These are phyloP conservation scores for Lepetodrilus schrolli DNA, from an alignment of 2,888 invertebrate genomes.

Conservation along the genomic window DNA sequence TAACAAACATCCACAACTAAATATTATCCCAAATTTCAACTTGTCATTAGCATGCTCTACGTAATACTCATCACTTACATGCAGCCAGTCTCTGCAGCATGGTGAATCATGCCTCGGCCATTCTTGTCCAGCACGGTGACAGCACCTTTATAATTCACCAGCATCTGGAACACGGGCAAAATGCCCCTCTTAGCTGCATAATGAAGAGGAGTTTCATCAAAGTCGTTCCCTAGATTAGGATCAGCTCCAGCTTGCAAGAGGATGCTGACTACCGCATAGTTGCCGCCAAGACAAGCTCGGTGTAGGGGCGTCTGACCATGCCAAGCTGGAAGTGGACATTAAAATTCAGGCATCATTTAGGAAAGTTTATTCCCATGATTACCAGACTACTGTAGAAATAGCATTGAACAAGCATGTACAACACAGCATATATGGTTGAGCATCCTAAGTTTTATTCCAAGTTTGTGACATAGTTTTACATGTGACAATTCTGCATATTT, in stretches of 20 bases:
- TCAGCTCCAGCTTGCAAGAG: slow-evolving; percentile 66
- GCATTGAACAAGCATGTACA: too few species aligned
- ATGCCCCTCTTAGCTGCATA: slow-evolving; percentile 71
- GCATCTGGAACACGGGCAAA: slow-evolving; percentile 59
- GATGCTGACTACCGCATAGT: slow-evolving; percentile 54
- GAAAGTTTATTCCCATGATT: too few species aligned
- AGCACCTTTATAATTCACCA: slow-evolving; percentile 64
- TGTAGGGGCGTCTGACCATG: slow-evolving; percentile 70
- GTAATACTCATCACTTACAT: slow-evolving; percentile 71
- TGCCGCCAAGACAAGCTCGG: slow-evolving; percentile 68
- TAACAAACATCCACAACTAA: too few species aligned
- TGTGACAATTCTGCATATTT: too few species aligned
- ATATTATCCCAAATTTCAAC: too few species aligned
- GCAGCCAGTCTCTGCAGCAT: slow-evolving; percentile 71
- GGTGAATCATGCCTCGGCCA: slow-evolving; percentile 63
- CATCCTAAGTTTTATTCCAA: too few species aligned
- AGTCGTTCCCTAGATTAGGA: slow-evolving; percentile 66
- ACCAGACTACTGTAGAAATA: too few species aligned
- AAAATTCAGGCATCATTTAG: too few species aligned
- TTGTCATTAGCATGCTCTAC: too few species aligned
- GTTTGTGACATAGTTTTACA: too few species aligned
- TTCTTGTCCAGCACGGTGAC: slow-evolving; percentile 58
- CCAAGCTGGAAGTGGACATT: slow-evolving; percentile 68
- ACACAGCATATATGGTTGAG: too few species aligned
- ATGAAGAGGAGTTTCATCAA: slow-evolving; percentile 70